phyloP scores from a whole-genome alignment of 2,113 vertebrate species.

The Pterocles orientalis region DNA sequence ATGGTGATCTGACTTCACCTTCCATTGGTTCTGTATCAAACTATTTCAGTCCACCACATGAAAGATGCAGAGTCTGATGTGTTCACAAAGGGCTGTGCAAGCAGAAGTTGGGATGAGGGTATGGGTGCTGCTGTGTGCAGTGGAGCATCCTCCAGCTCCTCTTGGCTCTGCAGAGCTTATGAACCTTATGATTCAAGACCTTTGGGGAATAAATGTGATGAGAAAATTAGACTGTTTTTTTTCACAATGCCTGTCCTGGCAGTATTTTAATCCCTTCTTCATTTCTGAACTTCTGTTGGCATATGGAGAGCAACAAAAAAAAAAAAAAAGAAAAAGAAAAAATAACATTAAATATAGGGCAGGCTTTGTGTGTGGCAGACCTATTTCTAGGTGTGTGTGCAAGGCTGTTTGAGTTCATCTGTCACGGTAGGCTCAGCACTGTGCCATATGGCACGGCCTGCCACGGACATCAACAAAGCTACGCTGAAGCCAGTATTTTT shows the following conservation, averaged over 20 bases:
- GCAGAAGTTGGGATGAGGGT: background rate
- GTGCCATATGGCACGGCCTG: background rate
- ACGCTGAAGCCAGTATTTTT: background rate
- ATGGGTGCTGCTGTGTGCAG: fast-evolving
- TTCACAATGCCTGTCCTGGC: fast-evolving
- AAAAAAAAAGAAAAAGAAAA: too few species aligned
- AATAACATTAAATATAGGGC: background rate
- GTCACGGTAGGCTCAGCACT: background rate
- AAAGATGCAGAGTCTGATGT: background rate
- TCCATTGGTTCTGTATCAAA: background rate
- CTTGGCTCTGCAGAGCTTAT: background rate
- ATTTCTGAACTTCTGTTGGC: background rate
- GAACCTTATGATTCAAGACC: background rate
- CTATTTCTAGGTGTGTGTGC: background rate
- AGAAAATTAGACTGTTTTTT: background rate
- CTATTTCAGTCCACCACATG: background rate
- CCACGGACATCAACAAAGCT: background rate
- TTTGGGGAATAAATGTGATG: background rate
- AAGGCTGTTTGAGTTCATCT: background rate
- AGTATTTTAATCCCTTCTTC: background rate
- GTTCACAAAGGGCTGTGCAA: background rate
- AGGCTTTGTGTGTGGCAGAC: background rate
- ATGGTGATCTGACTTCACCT: background rate
- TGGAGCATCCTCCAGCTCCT: background rate
- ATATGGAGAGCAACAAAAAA: background rate